phyloP scores from a whole-genome alignment of 2,797 vertebrate species.

The Psittacula echo region DNA sequence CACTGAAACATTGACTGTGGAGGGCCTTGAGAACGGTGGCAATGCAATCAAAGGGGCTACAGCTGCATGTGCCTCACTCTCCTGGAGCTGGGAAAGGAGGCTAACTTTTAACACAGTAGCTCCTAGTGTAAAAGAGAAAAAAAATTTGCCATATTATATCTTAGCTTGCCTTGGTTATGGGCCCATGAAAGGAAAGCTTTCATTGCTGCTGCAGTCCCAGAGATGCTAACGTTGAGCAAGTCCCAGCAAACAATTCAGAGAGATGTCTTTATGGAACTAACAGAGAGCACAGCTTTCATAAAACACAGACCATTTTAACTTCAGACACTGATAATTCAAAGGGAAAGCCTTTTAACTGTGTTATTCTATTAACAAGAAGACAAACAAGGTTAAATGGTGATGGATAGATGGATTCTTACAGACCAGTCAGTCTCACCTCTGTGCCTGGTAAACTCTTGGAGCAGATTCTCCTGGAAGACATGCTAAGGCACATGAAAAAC shows the following conservation, averaged over 20 bases:
- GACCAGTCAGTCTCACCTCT: too few species aligned
- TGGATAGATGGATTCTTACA: not conserved
- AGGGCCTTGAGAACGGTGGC: not conserved
- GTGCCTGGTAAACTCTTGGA: too few species aligned
- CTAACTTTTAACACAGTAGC: slow-evolving; percentile 35
- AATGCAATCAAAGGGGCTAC: not conserved
- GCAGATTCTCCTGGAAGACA: too few species aligned
- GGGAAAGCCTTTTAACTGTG: slow-evolving; percentile 5
- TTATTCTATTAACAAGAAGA: not conserved
- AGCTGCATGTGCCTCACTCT: not conserved
- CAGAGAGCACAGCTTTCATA: slow-evolving; percentile 22
- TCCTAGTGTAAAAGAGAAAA: slow-evolving; percentile 59
- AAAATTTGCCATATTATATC: slow-evolving; percentile 70
- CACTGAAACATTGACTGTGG: not conserved
- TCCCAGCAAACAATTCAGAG: not conserved
- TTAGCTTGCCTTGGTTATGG: slow-evolving; percentile 64
- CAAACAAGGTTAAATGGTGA: slow-evolving; percentile 16
- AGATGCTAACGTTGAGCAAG: not conserved
- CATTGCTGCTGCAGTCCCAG: slow-evolving; percentile 16
- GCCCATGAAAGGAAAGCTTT: slow-evolving; percentile 55
- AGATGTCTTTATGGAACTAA: slow-evolving; percentile 30
- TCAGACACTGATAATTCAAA: slow-evolving; percentile 30
- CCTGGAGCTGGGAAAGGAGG: slow-evolving; percentile 24
- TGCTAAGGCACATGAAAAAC: too few species aligned
- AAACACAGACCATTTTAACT: slow-evolving; percentile 12